Evolutionary conservation across 2,888 invertebrate genomes (phyloP), one percentile per base, ranked within the genome.

Genomic region (Exephanes ischioxanthus): DNA sequence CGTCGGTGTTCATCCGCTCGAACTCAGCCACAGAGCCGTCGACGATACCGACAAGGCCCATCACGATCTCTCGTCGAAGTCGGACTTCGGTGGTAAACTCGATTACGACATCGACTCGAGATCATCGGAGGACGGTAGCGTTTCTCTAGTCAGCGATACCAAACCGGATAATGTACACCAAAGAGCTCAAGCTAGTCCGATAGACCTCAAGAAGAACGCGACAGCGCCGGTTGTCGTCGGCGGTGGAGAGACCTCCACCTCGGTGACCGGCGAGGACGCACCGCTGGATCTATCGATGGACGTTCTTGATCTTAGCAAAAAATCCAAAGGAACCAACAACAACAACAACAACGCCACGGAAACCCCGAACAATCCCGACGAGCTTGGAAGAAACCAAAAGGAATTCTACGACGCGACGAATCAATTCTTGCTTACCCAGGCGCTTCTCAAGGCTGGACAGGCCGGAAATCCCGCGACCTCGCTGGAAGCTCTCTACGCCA

Each of bases 221-320:
- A n/a, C 33, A 45, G 53, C 66, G 66, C 77, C 70, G 7, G 76
- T 72, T 3, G 61, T 22, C 5, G 61, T 22, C 2, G 86, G 88
- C 4, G 80, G 61, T 11, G 88, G 68, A 58, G 71, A 78, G 2
- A 67, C 63, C 55, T 66, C 80, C 6, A 22, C 73, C 2, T 78
- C 73, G 5, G 71, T 45, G 5, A 80, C 79, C 1, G 88, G 87
- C 41, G 93, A 93, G 22, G 94, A 94, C 85, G 93, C 95, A 33
- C 96, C 97, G 0, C 95, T 97, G 78, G 97, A 97, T 93, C 95
- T 97, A 37, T 96, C 96, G 79, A 97, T 97, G 94, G 97, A 97
- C 93, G 97, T 97, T 4, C 95, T 98, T 67, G 98, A 98, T 94
- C 95, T 98, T 86, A 97, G 97, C 92, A 97, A 97, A 92, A 98